phyloP scores from a whole-genome alignment of 2,113 vertebrate genomes.

The Formicarius rufipectus region DNA sequence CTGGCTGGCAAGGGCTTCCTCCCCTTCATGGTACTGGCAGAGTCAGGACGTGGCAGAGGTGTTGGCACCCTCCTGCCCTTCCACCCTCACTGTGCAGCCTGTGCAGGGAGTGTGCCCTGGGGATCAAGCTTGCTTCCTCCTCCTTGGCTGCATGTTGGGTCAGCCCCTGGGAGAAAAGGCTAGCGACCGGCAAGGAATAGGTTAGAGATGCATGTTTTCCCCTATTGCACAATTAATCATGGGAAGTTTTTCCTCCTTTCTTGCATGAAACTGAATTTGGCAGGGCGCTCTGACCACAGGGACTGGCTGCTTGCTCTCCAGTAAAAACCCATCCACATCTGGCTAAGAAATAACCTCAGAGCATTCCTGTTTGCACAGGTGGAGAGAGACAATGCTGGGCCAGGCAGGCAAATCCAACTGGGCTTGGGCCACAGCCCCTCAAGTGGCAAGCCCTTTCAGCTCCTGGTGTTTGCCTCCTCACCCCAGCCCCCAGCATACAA shows the following conservation, averaged over 20 bases:
- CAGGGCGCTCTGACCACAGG: constrained; percentile 39
- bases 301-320: constrained; percentile 1
- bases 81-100: accelerated
- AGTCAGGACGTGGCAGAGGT: neutral
- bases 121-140: accelerated
- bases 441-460: neutral
- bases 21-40: neutral
- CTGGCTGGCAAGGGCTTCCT: neutral
- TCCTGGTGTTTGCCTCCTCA: neutral
- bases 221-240: constrained; percentile 63
- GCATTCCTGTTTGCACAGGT: neutral
- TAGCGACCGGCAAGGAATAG: neutral
- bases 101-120: accelerated
- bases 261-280: constrained; percentile 64
- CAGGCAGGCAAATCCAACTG: neutral
- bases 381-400: neutral
- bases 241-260: constrained; percentile 54
- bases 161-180: neutral
- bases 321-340: constrained; percentile 25
- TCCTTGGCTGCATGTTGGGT: accelerated
- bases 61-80: neutral
- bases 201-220: constrained; percentile 11
- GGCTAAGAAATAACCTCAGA: neutral
- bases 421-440: neutral
- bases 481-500: neutral